Percentiles rank a stretch among this genome's conserved stretches.
These are phyloP conservation scores for Caenorhabditis brenneri DNA, from an alignment of 1,140 invertebrate species.

Conservation along the genomic window DNA sequence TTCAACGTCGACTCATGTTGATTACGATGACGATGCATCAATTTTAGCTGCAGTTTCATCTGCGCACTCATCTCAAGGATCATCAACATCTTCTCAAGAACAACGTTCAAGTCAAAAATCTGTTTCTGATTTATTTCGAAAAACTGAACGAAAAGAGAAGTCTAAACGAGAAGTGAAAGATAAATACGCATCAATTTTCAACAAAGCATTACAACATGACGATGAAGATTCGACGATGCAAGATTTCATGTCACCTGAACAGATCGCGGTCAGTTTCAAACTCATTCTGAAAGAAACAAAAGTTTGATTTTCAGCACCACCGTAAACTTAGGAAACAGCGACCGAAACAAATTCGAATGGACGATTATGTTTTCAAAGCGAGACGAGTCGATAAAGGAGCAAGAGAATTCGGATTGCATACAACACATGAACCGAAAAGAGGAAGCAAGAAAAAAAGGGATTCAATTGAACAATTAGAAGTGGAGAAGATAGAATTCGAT, in stretches of 20 bases:
- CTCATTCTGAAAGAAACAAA: not conserved
- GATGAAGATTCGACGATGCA: not conserved
- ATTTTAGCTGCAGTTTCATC: constrained; percentile 6
- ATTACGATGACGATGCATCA: not conserved
- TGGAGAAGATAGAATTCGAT: not conserved
- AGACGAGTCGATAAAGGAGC: not conserved
- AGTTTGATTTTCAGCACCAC: not conserved
- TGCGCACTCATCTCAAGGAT: not conserved
- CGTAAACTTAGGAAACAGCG: not conserved
- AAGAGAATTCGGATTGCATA: constrained; percentile 5
- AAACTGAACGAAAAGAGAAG: not conserved
- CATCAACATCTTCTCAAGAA: not conserved
- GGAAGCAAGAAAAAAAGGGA: constrained; percentile 17
- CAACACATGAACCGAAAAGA: constrained; percentile 15
- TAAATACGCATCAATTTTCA: constrained; percentile 1
- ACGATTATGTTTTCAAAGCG: constrained; percentile 10
- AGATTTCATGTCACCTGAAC: constrained; percentile 1
- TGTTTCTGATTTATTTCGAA: not conserved
- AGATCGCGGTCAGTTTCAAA: not conserved
- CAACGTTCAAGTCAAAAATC: not conserved
- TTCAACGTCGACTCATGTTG: not conserved
- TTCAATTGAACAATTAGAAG: not conserved
- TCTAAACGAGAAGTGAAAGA: not conserved
- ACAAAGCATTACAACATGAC: not conserved
- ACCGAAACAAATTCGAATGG: constrained; percentile 24